Evolutionary conservation across 2,888 invertebrate genomes (phyloP).

Genomic region (Micoletzkya japonica): DNA sequence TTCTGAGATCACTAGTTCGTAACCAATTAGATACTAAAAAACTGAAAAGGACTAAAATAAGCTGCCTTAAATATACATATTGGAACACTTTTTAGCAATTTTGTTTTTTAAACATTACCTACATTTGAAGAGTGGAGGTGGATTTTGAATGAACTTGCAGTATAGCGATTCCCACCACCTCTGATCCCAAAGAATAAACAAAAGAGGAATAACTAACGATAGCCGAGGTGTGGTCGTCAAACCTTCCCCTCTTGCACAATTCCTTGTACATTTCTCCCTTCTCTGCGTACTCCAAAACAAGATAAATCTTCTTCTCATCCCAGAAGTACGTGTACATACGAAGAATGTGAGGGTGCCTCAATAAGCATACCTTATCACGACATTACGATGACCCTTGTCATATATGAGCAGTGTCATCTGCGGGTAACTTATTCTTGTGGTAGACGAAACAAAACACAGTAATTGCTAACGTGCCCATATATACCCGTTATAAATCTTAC

Average conservation of each 20-base stretch:
- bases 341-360: constrained; percentile 64
- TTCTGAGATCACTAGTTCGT: too few species aligned
- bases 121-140: too few species aligned
- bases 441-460: background rate
- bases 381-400: background rate
- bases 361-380: too few species aligned
- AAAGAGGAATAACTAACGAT: constrained; percentile 40
- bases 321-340: constrained; percentile 64
- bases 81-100: too few species aligned
- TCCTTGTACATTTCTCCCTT: constrained; percentile 60
- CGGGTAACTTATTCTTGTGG: background rate
- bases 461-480: background rate
- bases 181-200: too few species aligned
- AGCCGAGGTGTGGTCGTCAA: constrained; percentile 60
- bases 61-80: too few species aligned
- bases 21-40: too few species aligned
- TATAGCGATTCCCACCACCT: too few species aligned
- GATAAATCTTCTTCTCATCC: constrained; percentile 63
- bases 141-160: too few species aligned
- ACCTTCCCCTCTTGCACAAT: constrained; percentile 54
- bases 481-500: background rate
- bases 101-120: too few species aligned
- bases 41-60: too few species aligned
- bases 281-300: constrained; percentile 65
- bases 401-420: background rate